Evolutionary conservation across 2,797 vertebrate genomes (phyloP), one percentile per base, ranked within the genome.

Genomic region (Melanotaenia boesemani): DNA sequence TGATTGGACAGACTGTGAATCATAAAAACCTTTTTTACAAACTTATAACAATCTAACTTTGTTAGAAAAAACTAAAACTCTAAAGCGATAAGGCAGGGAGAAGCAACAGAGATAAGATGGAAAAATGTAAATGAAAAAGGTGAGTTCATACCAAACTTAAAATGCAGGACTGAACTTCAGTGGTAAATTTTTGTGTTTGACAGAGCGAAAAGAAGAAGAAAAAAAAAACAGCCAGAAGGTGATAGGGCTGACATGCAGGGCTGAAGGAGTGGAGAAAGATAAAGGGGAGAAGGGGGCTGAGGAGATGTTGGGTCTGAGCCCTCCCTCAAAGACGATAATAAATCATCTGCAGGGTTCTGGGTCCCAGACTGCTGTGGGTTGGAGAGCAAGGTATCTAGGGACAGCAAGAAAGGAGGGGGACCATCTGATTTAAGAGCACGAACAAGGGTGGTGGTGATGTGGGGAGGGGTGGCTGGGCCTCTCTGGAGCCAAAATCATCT

Each of bases 351-450:
- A 64, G 67, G 87, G 84, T 68, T 85, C 64, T 84, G 76, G 84
- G 72, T 80, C 79, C 79, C 74, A 70, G 78, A 75, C 75, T 77
- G 78, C 72, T 63, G 70, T 79, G 77, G 67, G 80, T 74, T 82
- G 72, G 69, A 77, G 81, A 85, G 82, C 74, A 73, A 82, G 75
- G 78, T 84, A 76, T 89, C 85, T 82, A 86, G 84, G 88, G 81
- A 89, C 70, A 82, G 72, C 77, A 76, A 84, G 13, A 72, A 30
- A 77, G 84, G 83, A 70, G 76, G 79, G 75, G 75, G 74, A 80
- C 62, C 67, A 70, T 81, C 82, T 89, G 87, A 91, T 92, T 91
- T 89, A 91, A 77, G 85, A 87, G 81, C 69, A 63, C 66, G 74
- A 79, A 70, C 79, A 84, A 78, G 80, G 59, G 34, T 20, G 18